Evolutionary conservation across 2,888 invertebrate species (phyloP), one percentile per base, ranked within the genome.

Genomic region (Sminthurinus aureus): DNA sequence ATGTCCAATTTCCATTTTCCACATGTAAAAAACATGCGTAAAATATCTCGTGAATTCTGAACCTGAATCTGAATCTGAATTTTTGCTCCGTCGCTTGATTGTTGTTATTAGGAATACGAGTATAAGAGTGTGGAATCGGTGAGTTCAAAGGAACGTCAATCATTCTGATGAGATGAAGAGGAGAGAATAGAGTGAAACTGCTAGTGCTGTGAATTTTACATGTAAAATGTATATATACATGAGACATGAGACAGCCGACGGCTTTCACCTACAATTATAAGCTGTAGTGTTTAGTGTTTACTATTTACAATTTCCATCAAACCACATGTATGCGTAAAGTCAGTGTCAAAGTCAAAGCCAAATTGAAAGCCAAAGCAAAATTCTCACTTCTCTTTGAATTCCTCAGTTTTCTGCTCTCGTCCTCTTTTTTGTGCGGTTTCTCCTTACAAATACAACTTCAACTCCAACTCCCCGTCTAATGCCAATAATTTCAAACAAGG

Each of bases 91-190:
- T n/a, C 20, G 3, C 58, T 64, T 77, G 77, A 77, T 77, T 77
- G 58, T 77, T 77, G 58, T 77, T 77, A 58, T 77, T 77, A 58
- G 12, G 58, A 2, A 58, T 58, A 58, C 52, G 74, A 38, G 38
- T 38, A 38, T 6, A 6, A 38, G 38, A 22, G 13, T 22, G 77
- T 64, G 50, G 77, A 52, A 52, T 77, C 77, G 77, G 77, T 77
- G 51, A 58, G 64, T 58, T 77, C 24, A 58, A 77, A 77, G 58
- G 58, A 58, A 58, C 77, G 77, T 77, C 77, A 77, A 77, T 77
- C 77, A 52, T 77, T 58, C 50, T 77, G 77, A 77, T 77, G 77
- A 58, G 77, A 52, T 52, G 77, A 51, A 22, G 66, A n/a, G 8
- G 3, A 66, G 66, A 66, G n/a, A 4, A n/a, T n/a, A n/a, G 18